Base-by-base conservation (phyloP, 2,113 vertebrate species). In the Paraplagusia blochii region DNA sequence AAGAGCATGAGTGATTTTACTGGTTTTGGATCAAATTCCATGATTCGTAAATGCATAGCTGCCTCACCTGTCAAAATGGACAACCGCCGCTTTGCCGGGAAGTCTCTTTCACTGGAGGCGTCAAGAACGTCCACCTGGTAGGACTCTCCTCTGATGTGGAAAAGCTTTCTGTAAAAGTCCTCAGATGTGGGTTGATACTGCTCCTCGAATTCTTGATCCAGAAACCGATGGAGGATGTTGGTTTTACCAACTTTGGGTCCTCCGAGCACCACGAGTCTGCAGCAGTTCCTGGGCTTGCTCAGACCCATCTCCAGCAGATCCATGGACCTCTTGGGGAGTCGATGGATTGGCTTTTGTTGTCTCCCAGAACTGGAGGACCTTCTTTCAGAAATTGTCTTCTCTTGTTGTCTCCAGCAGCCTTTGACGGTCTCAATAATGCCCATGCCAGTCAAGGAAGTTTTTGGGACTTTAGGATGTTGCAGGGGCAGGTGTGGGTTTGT, bases 121-220 rank as follows among this genome's bases (percentile, higher is more conserved):
- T 91, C 90, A 55, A 92, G 84, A 0, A 92, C 75, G 58, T 92
- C 90, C 0, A 91, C 16, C 69, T 90, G 89, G 48, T 91, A 92
- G 1, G 76, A 40, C 53, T 90, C 77, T 8, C 88, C 88, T 60
- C 77, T 56, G 7, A 92, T 89, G 71, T 83, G 79, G 74, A 88
- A 92, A 66, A 92, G 64, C 69, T 91, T 92, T 42, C 88, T 86
- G 82, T 90, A 84, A 55, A 91, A 92, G 69, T 91, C 90, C 61
- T 92, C 90, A 0, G 33, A 59, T 0, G 90, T 91, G 1, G 88
- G 83, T 14, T 86, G 79, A 38, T 92, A 89, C 2, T 49, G 29
- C 19, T 90, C 88, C 12, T 87, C 70, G 56, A 87, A 91, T 1
- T 82, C 82, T 18, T 77, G 66, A 0, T 79, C 80, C 66, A 90